A percentile compares a stretch with the other conserved stretches of the same genome.
Evolutionary conservation across 2,888 invertebrate species (phyloP).

Genomic region (Anoplius nigerrimus): DNA sequence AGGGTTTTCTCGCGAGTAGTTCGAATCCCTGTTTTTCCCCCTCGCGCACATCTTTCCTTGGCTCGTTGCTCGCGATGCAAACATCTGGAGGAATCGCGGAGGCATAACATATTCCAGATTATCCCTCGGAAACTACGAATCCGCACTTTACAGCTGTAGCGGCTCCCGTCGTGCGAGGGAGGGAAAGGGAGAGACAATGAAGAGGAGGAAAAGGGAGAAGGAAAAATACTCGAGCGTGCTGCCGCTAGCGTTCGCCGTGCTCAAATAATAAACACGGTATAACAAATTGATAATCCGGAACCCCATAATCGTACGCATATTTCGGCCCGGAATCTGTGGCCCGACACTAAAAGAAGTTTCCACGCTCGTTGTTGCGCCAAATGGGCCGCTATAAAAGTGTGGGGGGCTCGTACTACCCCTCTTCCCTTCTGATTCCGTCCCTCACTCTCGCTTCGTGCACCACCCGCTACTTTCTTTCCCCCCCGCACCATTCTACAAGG

Average conservation of each 20-base stretch:
- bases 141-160: slow-evolving; percentile 35
- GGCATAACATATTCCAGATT: slow-evolving; percentile 34
- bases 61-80: slow-evolving; percentile 18
- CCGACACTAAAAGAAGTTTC: slow-evolving; percentile 73
- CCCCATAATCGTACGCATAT: slow-evolving; percentile 71
- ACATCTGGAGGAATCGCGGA: slow-evolving; percentile 37
- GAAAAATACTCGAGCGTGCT: neutral
- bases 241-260: slow-evolving; percentile 32
- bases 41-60: slow-evolving; percentile 1
- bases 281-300: slow-evolving; percentile 75
- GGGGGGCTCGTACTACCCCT: slow-evolving; percentile 54
- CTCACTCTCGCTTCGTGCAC: slow-evolving; percentile 4
- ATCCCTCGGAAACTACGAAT: slow-evolving; percentile 32
- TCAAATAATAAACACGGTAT: slow-evolving; percentile 70
- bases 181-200: neutral
- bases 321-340: slow-evolving; percentile 70
- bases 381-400: slow-evolving; percentile 74
- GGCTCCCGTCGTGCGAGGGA: slow-evolving; percentile 15
- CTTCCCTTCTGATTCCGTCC: slow-evolving; percentile 25
- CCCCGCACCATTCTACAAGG: slow-evolving; percentile 6
- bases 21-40: neutral
- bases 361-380: slow-evolving; percentile 75
- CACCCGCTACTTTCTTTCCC: slow-evolving; percentile 33
- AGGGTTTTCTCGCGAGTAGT: neutral
- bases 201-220: slow-evolving; percentile 4